Percentiles rank a stretch among this genome's conserved stretches.
These are phyloP conservation scores for Magallana gigas DNA, from an alignment of 1,140 invertebrate species.

Conservation along the genomic window DNA sequence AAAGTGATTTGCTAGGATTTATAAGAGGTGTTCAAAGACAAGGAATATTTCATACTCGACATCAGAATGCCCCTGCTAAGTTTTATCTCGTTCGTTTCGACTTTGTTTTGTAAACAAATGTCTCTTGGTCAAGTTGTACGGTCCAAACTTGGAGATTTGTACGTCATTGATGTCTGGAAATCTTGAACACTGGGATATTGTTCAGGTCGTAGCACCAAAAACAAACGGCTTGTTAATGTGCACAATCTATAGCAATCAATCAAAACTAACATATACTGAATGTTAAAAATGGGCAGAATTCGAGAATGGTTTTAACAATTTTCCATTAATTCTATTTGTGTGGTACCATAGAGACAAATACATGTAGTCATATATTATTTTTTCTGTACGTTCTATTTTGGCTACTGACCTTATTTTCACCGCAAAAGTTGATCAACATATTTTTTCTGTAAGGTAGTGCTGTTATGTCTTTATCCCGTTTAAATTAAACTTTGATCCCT, in stretches of 20 bases:
- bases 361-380: background rate
- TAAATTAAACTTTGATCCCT: slow-evolving; percentile 30
- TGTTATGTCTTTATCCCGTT: slow-evolving; percentile 16
- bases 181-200: no score
- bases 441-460: background rate
- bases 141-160: no score
- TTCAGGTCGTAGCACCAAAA: no score
- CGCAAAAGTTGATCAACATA: background rate
- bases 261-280: no score
- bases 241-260: no score
- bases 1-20: slow-evolving; percentile 28
- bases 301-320: no score
- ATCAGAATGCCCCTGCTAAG: slow-evolving; percentile 14
- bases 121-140: background rate
- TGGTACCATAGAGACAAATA: background rate
- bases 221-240: no score
- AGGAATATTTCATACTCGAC: background rate
- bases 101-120: background rate
- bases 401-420: background rate
- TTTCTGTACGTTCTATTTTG: background rate
- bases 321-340: no score
- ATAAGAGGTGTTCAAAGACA: background rate
- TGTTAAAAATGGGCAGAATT: no score
- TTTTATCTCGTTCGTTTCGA: slow-evolving; percentile 21
- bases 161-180: no score